These are phyloP conservation scores for Ranitomeya variabilis DNA, from an alignment of 2,113 vertebrate genomes.

Conservation along the genomic window DNA sequence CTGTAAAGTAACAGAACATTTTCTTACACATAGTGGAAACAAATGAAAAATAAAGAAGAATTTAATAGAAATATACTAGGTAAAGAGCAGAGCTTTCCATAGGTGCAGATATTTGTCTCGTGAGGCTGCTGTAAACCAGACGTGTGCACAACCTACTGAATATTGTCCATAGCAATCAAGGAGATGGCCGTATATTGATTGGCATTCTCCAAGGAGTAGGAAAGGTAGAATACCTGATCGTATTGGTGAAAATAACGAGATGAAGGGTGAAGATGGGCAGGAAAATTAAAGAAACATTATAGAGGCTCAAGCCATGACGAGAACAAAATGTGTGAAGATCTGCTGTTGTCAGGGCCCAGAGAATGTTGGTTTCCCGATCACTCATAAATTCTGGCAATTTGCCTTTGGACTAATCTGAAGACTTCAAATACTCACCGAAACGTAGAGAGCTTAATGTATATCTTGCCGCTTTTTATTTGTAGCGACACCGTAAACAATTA, in stretches of 20 bases:
- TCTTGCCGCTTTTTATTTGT: conserved; percentile 41
- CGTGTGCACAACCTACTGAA: no score
- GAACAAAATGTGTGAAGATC: neutral
- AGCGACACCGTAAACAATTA: conserved; percentile 50
- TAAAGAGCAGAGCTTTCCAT: no score
- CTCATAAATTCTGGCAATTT: neutral
- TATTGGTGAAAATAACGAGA: no score
- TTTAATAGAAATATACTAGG: no score
- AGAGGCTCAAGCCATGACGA: neutral
- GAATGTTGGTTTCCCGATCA: neutral
- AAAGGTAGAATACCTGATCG: neutral
- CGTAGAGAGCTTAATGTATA: conserved; percentile 9
- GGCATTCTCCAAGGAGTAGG: neutral
- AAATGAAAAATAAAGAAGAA: no score
- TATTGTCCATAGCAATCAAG: neutral
- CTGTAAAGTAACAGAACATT: no score
- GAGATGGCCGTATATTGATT: neutral
- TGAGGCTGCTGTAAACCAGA: no score
- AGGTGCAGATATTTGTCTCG: no score
- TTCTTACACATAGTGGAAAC: no score
- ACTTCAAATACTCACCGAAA: conserved; percentile 25
- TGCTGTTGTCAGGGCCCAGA: neutral
- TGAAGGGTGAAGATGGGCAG: neutral
- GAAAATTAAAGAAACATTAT: neutral
- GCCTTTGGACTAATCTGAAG: neutral